Evolutionary conservation across 2,888 invertebrate species (phyloP).

Genomic region (Malthinus seriepunctatus): DNA sequence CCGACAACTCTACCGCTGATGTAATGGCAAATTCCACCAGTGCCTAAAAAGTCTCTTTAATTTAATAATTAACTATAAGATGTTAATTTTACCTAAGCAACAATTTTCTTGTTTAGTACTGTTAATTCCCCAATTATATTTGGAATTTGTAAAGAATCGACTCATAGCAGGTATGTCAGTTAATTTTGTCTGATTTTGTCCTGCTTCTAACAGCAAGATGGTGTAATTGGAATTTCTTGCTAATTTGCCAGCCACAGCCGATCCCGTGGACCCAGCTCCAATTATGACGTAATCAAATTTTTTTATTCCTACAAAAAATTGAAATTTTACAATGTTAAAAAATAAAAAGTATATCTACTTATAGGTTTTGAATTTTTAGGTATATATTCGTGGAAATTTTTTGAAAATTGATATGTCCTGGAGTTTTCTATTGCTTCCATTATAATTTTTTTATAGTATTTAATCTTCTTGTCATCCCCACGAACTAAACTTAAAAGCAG

Average conservation of each 20-base stretch:
- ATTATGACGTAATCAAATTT: no score
- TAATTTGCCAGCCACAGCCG: background rate
- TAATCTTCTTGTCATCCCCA: background rate
- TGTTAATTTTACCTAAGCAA: background rate
- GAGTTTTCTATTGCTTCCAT: background rate
- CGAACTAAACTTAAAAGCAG: no score
- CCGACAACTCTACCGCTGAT: conserved; percentile 56
- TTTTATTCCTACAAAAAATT: no score
- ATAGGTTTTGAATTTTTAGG: background rate
- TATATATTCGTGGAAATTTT: conserved; percentile 3
- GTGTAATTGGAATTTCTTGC: background rate
- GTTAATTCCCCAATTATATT: background rate
- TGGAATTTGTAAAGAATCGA: background rate
- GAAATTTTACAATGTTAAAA: no score
- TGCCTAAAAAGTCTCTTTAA: background rate
- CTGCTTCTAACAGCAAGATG: background rate
- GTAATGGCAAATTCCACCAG: background rate
- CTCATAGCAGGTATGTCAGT: background rate
- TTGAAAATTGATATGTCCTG: background rate
- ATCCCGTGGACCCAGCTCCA: no score
- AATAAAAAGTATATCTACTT: background rate
- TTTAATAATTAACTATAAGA: background rate
- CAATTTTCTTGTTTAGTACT: background rate
- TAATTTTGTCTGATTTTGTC: background rate
- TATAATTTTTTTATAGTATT: conserved; percentile 10